Evolutionary conservation across 2,113 vertebrate species (phyloP).

Genomic region (Burhinus bistriatus): DNA sequence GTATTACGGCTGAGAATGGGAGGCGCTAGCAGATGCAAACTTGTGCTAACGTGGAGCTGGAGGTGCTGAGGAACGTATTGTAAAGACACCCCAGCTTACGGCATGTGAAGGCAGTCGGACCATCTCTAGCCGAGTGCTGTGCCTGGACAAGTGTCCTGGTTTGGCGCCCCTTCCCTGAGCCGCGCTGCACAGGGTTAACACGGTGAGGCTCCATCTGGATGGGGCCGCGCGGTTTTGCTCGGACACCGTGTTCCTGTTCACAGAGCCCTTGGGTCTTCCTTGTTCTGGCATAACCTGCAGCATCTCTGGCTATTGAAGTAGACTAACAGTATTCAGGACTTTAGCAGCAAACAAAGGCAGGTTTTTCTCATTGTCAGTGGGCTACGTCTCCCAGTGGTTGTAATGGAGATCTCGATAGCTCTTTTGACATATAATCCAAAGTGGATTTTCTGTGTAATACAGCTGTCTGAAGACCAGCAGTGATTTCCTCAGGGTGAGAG

Average conservation of each 20-base stretch:
- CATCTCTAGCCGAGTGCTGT: background rate
- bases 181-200: background rate
- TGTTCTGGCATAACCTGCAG: background rate
- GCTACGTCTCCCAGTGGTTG: background rate
- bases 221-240: rapidly evolving
- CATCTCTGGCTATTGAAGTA: background rate
- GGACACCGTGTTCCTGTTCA: background rate
- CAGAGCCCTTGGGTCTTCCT: background rate
- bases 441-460: background rate
- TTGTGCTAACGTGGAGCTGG: background rate
- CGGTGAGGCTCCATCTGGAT: background rate
- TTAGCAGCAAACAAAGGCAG: background rate
- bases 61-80: background rate
- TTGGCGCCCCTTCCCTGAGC: rapidly evolving
- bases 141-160: background rate
- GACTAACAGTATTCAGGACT: background rate
- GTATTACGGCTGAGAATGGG: background rate
- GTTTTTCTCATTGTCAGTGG: background rate
- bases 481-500: background rate
- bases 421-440: background rate
- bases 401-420: background rate
- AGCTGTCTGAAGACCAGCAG: background rate
- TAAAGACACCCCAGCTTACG: background rate
- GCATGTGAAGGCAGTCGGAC: background rate
- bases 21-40: background rate